phyloP scores from a whole-genome alignment of 2,888 invertebrate genomes.

The Mythimna vitellina region DNA sequence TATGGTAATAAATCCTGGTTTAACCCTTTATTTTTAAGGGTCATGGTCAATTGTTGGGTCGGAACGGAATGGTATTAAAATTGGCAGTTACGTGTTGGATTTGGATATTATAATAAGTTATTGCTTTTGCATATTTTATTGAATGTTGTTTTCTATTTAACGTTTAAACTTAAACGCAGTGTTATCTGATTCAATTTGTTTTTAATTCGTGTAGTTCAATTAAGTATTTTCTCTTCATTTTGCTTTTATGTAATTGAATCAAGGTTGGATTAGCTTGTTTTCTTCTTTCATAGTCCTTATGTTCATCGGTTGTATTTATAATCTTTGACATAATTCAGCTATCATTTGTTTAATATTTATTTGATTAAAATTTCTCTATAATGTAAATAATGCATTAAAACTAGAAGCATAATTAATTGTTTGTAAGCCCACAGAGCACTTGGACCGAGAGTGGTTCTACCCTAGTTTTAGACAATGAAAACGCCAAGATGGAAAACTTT shows the following conservation, averaged over 20 bases:
- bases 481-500: conserved; percentile 22
- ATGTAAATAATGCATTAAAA: conserved; percentile 16
- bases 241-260: neutral
- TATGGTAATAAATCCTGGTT: conserved; percentile 53
- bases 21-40: conserved; percentile 57
- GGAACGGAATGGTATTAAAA: conserved; percentile 39
- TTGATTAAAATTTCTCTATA: neutral
- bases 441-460: conserved; percentile 9
- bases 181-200: neutral
- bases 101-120: conserved; percentile 40
- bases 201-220: neutral
- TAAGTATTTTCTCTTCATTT: neutral
- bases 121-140: conserved; percentile 19
- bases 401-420: neutral
- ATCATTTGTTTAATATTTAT: neutral
- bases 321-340: neutral
- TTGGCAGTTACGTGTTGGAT: conserved; percentile 43
- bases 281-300: neutral
- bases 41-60: conserved; percentile 35
- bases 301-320: neutral
- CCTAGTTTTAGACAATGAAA: conserved; percentile 23
- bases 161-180: neutral
- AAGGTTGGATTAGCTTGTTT: neutral
- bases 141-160: neutral
- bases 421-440: neutral